phyloP scores from a whole-genome alignment of 2,113 vertebrate genomes.

The Athene cunicularia region DNA sequence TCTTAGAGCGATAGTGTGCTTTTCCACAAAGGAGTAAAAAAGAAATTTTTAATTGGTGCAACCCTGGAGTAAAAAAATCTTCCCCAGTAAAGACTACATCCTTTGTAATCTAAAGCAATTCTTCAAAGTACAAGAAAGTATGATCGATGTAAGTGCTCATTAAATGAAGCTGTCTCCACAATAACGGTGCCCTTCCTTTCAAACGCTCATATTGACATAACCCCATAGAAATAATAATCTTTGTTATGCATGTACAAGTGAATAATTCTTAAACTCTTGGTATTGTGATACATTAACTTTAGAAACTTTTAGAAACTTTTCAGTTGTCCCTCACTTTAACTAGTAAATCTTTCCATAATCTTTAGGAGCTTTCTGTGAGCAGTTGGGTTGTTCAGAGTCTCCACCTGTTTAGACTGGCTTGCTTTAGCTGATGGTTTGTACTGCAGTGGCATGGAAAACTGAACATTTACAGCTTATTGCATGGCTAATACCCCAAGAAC shows the following conservation, averaged over 20 bases:
- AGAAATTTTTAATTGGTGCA: not conserved
- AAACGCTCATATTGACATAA: not conserved
- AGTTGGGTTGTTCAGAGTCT: not conserved
- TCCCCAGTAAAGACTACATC: not conserved
- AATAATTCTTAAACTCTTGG: not conserved
- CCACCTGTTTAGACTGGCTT: not conserved
- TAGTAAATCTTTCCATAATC: not conserved
- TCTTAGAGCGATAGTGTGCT: not conserved
- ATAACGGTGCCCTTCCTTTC: not conserved
- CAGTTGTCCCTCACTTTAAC: not conserved
- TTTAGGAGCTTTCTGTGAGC: not conserved
- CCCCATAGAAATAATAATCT: not conserved
- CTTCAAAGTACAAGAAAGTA: not conserved
- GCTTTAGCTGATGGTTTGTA: not conserved
- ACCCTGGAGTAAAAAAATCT: not conserved
- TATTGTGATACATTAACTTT: not conserved
- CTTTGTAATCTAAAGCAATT: not conserved
- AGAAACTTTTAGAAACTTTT: not conserved
- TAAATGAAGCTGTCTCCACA: not conserved
- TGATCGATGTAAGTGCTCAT: not conserved
- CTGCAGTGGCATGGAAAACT: not conserved
- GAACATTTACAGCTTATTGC: not conserved
- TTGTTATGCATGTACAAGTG: not conserved
- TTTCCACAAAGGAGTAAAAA: not conserved
- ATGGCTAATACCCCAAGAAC: not conserved